A percentile compares a stretch with the other conserved stretches of the same genome.
Conservation (phyloP, 1,140 invertebrate genomes). For the Octopus bimaculoides region DNA sequence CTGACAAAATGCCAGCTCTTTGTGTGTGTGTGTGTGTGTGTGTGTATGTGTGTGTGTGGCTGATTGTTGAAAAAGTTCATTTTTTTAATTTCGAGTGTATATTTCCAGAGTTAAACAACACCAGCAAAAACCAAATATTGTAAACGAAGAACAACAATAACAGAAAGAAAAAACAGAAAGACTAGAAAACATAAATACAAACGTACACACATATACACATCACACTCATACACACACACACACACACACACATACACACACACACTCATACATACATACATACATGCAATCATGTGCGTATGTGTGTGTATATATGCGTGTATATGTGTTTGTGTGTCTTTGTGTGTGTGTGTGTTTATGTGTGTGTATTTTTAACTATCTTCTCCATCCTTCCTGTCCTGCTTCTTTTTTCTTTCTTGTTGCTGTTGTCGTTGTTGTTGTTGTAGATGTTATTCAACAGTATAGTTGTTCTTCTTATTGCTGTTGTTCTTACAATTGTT, state of each 20-base stretch:
- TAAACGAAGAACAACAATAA: neutral
- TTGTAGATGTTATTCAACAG: too few relatives aligned
- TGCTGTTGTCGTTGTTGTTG: too few relatives aligned
- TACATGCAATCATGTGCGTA: conserved; percentile 6
- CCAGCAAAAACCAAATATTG: too few relatives aligned
- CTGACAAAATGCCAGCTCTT: neutral
- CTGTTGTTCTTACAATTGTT: too few relatives aligned
- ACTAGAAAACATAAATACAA: neutral
- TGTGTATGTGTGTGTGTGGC: conserved; percentile 18
- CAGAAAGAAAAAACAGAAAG: neutral
- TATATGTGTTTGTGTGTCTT: conserved; percentile 17
- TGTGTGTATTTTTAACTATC: conserved; percentile 5
- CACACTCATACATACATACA: neutral
- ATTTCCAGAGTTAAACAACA: neutral
- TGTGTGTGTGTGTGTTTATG: conserved; percentile 5
- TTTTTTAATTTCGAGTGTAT: neutral
- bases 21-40: conserved; percentile 18
- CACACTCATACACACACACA: neutral
- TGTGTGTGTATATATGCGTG: conserved; percentile 15
- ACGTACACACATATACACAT: neutral
- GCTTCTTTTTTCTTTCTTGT: too few relatives aligned
- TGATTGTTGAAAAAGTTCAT: conserved; percentile 8
- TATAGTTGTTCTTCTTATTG: too few relatives aligned
- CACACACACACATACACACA: conserved; percentile 28
- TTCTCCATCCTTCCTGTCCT: too few relatives aligned